A percentile compares a stretch with the other conserved stretches of the same genome.
Evolutionary conservation across 2,888 invertebrate genomes (phyloP).

Genomic region (Lamellibrachia columna): DNA sequence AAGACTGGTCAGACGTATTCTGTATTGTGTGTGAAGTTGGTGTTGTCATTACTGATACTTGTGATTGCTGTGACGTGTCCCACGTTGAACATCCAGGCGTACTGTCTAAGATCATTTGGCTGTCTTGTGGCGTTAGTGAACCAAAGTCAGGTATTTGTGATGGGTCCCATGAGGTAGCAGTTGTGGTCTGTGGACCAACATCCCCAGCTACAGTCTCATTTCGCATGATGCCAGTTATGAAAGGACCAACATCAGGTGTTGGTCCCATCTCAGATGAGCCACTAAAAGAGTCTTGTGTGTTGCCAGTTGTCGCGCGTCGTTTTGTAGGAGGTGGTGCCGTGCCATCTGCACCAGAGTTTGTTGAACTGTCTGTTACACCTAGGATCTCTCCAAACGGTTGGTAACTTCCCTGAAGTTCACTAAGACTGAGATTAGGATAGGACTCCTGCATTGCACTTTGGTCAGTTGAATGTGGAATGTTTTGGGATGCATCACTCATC

Average conservation of each 20-base stretch:
- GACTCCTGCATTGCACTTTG: constrained; percentile 12
- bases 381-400: constrained; percentile 10
- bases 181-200: not conserved
- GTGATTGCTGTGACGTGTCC: constrained; percentile 16
- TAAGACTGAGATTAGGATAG: not conserved
- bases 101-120: constrained; percentile 16
- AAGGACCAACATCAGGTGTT: constrained; percentile 10
- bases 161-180: constrained; percentile 12
- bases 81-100: not conserved
- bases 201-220: not conserved
- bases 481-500: not conserved
- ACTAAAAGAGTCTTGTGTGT: not conserved
- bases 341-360: constrained; percentile 16
- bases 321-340: constrained; percentile 6
- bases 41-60: not conserved
- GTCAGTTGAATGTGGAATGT: not conserved
- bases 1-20: not conserved
- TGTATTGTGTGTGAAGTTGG: constrained; percentile 11
- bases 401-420: constrained; percentile 12
- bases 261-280: not conserved
- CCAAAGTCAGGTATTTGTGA: constrained; percentile 12
- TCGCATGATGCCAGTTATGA: not conserved
- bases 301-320: not conserved
- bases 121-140: not conserved
- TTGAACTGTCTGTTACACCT: not conserved